A percentile compares a stretch with the other conserved stretches of the same genome.
Evolutionary conservation across 2,797 vertebrate species (phyloP).

Genomic region (Hipposideros larvatus): DNA sequence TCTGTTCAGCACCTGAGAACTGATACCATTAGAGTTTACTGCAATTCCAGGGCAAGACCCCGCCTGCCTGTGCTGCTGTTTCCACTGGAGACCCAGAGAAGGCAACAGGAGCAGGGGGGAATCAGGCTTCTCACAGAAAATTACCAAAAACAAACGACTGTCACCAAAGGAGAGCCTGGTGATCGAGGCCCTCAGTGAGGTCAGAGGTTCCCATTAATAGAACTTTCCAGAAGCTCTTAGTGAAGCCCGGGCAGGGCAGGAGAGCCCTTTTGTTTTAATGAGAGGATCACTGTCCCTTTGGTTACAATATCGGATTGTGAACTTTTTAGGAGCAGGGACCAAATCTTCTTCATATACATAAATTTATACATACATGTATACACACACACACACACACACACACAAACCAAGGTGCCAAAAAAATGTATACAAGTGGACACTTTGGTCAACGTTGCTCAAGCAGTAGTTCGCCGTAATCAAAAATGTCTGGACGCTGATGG

Average conservation of each 20-base stretch:
- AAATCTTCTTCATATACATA: neutral
- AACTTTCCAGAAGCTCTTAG: slow-evolving; percentile 55
- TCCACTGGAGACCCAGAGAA: neutral
- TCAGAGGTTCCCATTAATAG: neutral
- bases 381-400: too few relatives aligned
- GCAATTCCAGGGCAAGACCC: neutral
- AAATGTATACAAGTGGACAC: too few relatives aligned
- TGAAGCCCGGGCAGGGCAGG: neutral
- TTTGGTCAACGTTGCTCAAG: too few relatives aligned
- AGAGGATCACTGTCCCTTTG: neutral
- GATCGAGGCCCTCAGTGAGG: neutral
- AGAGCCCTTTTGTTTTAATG: neutral
- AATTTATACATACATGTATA: too few relatives aligned
- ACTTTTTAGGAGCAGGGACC: neutral
- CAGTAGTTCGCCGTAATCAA: too few relatives aligned
- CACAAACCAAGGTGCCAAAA: too few relatives aligned
- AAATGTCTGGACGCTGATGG: too few relatives aligned
- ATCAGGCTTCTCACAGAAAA: slow-evolving; percentile 53
- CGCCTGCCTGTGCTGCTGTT: neutral
- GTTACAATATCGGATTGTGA: neutral
- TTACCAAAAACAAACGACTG: slow-evolving; percentile 44
- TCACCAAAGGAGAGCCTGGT: neutral
- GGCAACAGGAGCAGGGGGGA: neutral
- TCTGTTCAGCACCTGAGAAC: neutral
- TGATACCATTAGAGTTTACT: neutral